These are phyloP conservation scores for Herminia tarsipennalis DNA, from an alignment of 2,888 invertebrate species.

Conservation along the genomic window DNA sequence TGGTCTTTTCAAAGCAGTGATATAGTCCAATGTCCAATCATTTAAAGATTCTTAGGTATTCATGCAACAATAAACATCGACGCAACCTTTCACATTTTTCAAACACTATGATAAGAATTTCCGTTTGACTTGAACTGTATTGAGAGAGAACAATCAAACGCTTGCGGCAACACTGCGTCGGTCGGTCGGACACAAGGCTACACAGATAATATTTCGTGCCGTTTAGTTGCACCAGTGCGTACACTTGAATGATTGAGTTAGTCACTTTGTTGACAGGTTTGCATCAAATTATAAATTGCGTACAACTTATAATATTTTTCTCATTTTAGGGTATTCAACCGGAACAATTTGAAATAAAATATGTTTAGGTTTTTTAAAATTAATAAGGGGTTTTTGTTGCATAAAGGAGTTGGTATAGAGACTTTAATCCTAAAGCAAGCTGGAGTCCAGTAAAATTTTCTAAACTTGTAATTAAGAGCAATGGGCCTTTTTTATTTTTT, in stretches of 20 bases:
- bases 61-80: no score
- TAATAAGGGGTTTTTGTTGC: no score
- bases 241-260: slow-evolving; percentile 5
- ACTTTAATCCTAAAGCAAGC: no score
- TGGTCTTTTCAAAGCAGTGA: no score
- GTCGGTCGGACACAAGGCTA: slow-evolving; percentile 53
- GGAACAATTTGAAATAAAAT: background rate
- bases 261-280: slow-evolving; percentile 5
- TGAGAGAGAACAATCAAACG: slow-evolving; percentile 6
- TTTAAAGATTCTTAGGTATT: background rate
- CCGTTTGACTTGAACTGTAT: background rate
- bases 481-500: no score
- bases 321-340: slow-evolving; percentile 3
- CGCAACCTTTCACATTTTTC: background rate
- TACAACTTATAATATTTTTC: background rate
- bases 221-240: slow-evolving; percentile 34
- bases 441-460: no score
- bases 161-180: slow-evolving; percentile 18
- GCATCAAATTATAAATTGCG: background rate
- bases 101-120: background rate
- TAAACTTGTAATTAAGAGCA: no score
- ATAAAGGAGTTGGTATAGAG: no score
- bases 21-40: background rate
- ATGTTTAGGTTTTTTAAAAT: no score
- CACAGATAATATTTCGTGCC: slow-evolving; percentile 36